These are phyloP conservation scores for Chloroceryle aenea DNA, from an alignment of 2,113 vertebrate genomes.

Conservation along the genomic window DNA sequence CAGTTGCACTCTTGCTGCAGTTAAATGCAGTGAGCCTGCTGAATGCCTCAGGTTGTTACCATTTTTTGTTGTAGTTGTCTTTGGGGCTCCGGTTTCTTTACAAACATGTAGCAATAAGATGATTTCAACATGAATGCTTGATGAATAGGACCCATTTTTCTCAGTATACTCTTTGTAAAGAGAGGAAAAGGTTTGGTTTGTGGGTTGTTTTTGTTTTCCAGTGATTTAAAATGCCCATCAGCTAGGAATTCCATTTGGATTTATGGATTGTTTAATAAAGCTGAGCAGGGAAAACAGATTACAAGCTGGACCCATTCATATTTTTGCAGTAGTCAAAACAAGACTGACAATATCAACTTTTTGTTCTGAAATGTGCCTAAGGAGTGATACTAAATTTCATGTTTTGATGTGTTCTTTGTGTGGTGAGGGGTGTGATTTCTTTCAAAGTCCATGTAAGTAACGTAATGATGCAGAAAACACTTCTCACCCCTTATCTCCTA, in stretches of 20 bases:
- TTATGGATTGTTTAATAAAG: background rate
- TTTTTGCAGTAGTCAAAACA: background rate
- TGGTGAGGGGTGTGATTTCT: background rate
- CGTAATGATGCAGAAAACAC: background rate
- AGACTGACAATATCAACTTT: background rate
- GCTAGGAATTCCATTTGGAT: background rate
- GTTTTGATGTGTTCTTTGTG: background rate
- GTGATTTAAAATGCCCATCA: background rate
- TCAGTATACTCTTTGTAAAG: background rate
- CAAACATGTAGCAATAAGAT: background rate
- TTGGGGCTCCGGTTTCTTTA: background rate
- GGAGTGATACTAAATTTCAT: background rate
- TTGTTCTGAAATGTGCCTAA: background rate
- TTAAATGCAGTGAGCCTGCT: background rate
- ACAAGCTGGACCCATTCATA: background rate
- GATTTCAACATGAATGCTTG: background rate
- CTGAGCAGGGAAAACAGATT: background rate
- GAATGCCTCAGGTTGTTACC: background rate
- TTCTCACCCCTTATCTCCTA: background rate
- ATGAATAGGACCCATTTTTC: background rate
- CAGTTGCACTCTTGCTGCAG: rapidly evolving
- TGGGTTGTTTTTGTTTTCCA: background rate
- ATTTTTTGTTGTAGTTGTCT: background rate
- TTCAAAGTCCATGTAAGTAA: background rate
- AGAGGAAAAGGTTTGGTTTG: background rate